Base-by-base conservation (phyloP, 2,888 invertebrate species). In the Emmelina monodactyla region DNA sequence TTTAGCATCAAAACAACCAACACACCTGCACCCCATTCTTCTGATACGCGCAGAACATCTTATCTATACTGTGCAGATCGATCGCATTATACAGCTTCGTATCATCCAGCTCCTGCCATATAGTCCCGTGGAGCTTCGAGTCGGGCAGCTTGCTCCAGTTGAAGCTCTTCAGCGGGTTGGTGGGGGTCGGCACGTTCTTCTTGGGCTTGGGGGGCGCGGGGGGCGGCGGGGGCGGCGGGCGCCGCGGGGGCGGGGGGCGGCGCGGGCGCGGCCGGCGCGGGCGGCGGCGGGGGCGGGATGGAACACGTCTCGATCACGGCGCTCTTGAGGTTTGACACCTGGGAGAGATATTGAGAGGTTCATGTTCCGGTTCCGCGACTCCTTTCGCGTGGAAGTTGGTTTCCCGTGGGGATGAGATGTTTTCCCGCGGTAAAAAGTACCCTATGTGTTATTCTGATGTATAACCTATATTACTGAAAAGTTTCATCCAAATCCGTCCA, bases 61-160 rank as follows among this genome's bases (percentile, higher is more conserved):
- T 91, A 58, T 97, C 97, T 42, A 97, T 94, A 25, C 90, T 88
- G 47, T 92, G 90, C 40, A 97, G 80, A 61, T 97, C 96, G 84
- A 97, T 91, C 2, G 89, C 87, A 45, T 90, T 90, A 66, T 97
- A 98, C 45, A 97, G 76, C 63, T 94, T 94, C 0, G 91, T 87
- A 54, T 98, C 97, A 51, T 97, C 96, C 34, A 98, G 62, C 56
- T 94, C 94, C 46, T 89, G 91, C 97, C 97, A 98, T 41, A 98
- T 89, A 0, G 97, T 97, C 7, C 96, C 97, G 46, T 88, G 88
- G 2, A 97, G 82, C 60, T 95, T 94, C 28, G 89, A 85, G 49
- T 96, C 95, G 0, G 96, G 94, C 40, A 97, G 81, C 62, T 94
- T 97, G 34, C 93, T 92, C 98, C 98, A 98, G 78, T 98, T 98